Base-by-base conservation (phyloP, 92 coral and sea anemone species). In the Siderastrea siderea region DNA sequence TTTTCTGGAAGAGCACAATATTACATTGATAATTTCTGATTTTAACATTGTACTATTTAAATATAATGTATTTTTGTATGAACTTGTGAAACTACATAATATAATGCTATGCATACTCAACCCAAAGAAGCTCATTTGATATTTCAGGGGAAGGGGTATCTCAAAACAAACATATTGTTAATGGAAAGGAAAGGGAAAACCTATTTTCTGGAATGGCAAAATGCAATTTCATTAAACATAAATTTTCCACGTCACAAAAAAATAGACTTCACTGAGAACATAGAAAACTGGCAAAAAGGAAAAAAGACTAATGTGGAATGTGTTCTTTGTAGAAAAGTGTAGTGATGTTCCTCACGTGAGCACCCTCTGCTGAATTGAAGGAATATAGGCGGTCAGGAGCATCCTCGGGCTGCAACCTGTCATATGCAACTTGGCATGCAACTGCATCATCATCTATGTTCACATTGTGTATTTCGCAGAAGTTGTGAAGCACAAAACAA, bases 401-500 rank as follows among this genome's bases (percentile, higher is more conserved):
- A 86, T 16, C 71, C 62, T 76, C 59, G 11, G 89, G 69, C 68
- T 76, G 87, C 5, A 81, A 59, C n/a, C 80, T 58, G 55, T 92
- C 89, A 55, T 49, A 13, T 70, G 74, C 82, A 65, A 88, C 57
- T 68, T 79, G 90, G 51, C 87, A 70, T 68, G 76, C 82, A 47
- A 92, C 82, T 83, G 72, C 89, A 19, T 84, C 95, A 88, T 92
- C 84, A 15, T 91, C 94, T 17, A 91, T 62, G 75, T 58, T 47
- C 64, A 81, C 53, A 57, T 72, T 88, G 68, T 87, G 61, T 19
- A 47, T 76, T 74, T 92, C 92, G 84, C 95, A 88, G 59, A 87
- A 83, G 70, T 88, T 88, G 80, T 88, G 95, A 48, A 88, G 82
- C 43, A 92, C 84, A 84, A 88, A 92, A 77, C 92, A 88, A 9